phyloP scores from a whole-genome alignment of 2,797 vertebrate species.

The Gymnodraco acuticeps region DNA sequence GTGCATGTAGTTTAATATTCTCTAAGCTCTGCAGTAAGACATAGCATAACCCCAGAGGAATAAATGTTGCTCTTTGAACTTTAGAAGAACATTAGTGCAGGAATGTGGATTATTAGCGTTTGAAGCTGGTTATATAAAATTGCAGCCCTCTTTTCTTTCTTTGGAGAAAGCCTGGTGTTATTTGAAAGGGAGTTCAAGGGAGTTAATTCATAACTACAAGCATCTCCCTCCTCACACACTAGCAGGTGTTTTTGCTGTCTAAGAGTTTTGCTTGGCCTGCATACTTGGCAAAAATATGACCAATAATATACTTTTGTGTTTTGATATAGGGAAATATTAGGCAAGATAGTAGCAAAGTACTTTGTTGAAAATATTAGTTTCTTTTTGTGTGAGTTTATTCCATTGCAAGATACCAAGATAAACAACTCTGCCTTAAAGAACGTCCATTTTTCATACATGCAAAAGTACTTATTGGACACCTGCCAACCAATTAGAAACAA shows the following conservation, averaged over 20 bases:
- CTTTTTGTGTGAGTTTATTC: not conserved
- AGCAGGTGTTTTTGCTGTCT: not conserved
- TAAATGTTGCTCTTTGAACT: constrained; percentile 54
- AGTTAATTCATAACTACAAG: constrained; percentile 19
- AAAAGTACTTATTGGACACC: constrained; percentile 6
- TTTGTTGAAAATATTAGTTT: too few species aligned
- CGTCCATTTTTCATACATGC: not conserved
- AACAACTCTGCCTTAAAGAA: not conserved
- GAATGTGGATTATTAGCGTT: constrained; percentile 47
- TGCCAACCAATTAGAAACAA: not conserved
- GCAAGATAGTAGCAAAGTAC: not conserved
- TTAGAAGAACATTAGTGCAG: constrained; percentile 30
- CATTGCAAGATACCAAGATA: not conserved
- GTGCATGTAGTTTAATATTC: constrained; percentile 42
- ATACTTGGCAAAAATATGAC: not conserved
- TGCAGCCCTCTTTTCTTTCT: constrained; percentile 13
- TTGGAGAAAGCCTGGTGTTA: constrained; percentile 1
- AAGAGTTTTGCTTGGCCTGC: not conserved
- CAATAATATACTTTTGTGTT: not conserved
- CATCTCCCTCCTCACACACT: not conserved
- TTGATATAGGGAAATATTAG: not conserved
- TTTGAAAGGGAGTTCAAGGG: constrained; percentile 1
- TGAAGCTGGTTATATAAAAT: constrained; percentile 62
- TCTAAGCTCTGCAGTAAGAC: constrained; percentile 33
- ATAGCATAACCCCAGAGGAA: constrained; percentile 38